These are phyloP conservation scores for Lepidurus arcticus DNA, from an alignment of 1,140 invertebrate species.

Conservation along the genomic window DNA sequence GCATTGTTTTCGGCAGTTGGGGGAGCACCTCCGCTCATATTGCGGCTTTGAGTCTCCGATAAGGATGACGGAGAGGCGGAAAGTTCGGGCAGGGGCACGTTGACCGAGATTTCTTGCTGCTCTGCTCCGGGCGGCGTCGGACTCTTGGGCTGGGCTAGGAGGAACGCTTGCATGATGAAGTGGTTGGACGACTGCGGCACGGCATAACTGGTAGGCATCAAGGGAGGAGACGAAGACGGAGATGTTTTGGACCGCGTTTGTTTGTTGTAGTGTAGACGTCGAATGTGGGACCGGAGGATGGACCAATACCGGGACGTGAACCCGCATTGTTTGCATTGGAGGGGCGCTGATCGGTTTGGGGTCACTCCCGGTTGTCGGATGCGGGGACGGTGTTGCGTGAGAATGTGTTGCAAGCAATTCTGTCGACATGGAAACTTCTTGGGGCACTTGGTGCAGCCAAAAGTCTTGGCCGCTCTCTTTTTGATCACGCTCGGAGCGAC, in stretches of 20 bases:
- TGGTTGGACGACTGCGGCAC: slow-evolving; percentile 41
- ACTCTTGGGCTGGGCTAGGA: slow-evolving; percentile 58
- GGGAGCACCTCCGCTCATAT: not conserved
- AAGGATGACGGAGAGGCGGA: not conserved
- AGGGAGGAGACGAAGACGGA: not conserved
- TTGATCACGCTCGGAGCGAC: not conserved
- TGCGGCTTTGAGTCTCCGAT: not conserved
- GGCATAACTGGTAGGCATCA: slow-evolving; percentile 38
- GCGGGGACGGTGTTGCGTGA: slow-evolving; percentile 42
- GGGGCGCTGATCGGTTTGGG: slow-evolving; percentile 32
- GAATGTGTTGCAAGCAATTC: slow-evolving; percentile 45
- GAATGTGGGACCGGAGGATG: slow-evolving; percentile 59
- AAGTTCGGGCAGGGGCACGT: slow-evolving; percentile 33
- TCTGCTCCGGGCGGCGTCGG: not conserved
- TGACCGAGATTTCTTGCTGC: slow-evolving; percentile 12
- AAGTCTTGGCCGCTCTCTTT: slow-evolving; percentile 34
- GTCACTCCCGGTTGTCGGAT: slow-evolving; percentile 25
- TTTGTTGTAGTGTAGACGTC: slow-evolving; percentile 42
- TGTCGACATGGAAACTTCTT: slow-evolving; percentile 45
- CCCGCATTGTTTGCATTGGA: slow-evolving; percentile 61
- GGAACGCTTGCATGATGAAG: slow-evolving; percentile 77
- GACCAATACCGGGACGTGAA: slow-evolving; percentile 57
- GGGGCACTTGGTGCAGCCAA: slow-evolving; percentile 48
- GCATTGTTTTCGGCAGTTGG: slow-evolving; percentile 31
- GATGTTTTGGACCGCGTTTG: slow-evolving; percentile 4